Evolutionary conservation across 2,113 vertebrate species (phyloP), one percentile per base, ranked within the genome.

Genomic region (Gallinago jamesoni): DNA sequence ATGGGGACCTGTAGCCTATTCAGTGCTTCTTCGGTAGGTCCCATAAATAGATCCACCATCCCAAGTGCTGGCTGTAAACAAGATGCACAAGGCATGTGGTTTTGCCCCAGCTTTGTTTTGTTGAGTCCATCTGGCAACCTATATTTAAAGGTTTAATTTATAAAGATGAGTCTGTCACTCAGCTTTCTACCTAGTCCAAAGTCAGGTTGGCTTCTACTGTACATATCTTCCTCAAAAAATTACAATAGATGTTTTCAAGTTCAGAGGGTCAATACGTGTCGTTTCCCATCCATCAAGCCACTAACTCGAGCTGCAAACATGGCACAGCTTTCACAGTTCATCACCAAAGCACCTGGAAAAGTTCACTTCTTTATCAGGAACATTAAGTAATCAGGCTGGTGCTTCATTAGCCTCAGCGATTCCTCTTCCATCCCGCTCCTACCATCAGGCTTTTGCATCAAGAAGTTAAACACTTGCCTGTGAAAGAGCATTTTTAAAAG

Each of bases 341-440:
- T n/a, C 63, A 66, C 50, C 77, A 96, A 93, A 84, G 18, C 80
- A 94, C 41, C 87, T 55, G 75, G 53, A 77, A 59, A 81, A 53
- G 39, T 57, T 56, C 35, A 18, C 74, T 87, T 47, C 52, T 66
- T 96, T 33, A 25, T 33, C 66, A 66, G 43, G 33, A 13, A 79
- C 37, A 19, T 25, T 12, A 87, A 77, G 57, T 74, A 76, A 64
- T 21, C 37, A 78, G 50, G 41, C 64, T 37, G 45, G 12, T n/a
- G 22, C 20, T 74, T 22, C 12, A 4, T 43, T 3, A 12, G 37
- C 3, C 62, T 81, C 73, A 70, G 74, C 35, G 56, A 72, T 50
- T 83, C 70, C 94, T 64, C 77, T 88, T 76, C 41, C 66, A 57
- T 13, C 45, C 68, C 81, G 33, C 9, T 93, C 72, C 86, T n/a